Base-by-base conservation (phyloP, 2,113 vertebrate species). In the Ceyx cyanopectus region DNA sequence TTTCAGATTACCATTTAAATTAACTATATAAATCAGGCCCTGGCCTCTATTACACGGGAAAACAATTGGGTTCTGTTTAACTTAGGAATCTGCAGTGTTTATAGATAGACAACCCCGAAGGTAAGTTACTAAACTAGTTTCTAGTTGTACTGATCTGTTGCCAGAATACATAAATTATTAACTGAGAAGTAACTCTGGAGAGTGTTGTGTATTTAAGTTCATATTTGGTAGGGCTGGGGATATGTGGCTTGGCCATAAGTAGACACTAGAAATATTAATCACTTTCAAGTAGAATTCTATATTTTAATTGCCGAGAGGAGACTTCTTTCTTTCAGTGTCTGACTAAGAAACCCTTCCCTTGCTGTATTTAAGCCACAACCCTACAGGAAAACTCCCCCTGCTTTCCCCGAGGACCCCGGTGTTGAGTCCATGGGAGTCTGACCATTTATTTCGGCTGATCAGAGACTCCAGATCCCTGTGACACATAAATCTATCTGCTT, bases 81-180 rank as follows among this genome's bases (percentile, higher is more conserved):
- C 89, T 94, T 96, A 96, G 87, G 91, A 94, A 96, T 96, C 95
- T 95, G 84, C 91, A 96, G 94, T 96, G 96, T 96, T 96, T 96
- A 96, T 96, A 93, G 92, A 96, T 94, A 96, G 96, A 93, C 95
- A 96, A 95, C 94, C 94, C 94, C 0, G 48, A 95, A 96, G 96
- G 96, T 96, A 93, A 92, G 92, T 94, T 93, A 96, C 92, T 96
- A 92, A 96, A 96, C 95, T 96, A 94, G 96, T 96, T 96, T 96
- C 89, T 96, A 87, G 96, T 82, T 91, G 96, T 91, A 96, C 66
- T 96, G 96, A 96, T 96, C 92, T 96, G 84, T 82, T 96, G 96
- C 95, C 96, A 96, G 92, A 96, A 87, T 92, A 92, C 96, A 96
- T 96, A 95, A 94, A 95, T 95, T 96, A 96, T 95, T 96, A 96